Base-by-base conservation (phyloP, 2,113 vertebrate species). In the Sebastes schlegelii region DNA sequence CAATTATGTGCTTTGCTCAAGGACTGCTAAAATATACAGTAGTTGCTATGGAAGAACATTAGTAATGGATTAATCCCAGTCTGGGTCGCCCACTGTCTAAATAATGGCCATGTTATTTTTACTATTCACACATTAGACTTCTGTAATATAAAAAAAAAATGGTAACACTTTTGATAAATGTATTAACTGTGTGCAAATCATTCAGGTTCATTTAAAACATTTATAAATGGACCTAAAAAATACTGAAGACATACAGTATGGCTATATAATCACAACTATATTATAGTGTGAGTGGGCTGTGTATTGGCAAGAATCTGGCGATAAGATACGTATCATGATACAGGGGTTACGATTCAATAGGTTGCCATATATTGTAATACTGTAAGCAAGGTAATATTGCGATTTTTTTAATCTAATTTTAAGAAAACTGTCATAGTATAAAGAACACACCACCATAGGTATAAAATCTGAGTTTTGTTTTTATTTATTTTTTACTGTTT, bases 1-100 rank as follows among this genome's bases (percentile, higher is more conserved):
- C 89, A 80, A 82, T 84, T 79, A 87, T 80, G 65, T 76, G 71
- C 82, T 87, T 79, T 46, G 7, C 61, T 75, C 23, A 62, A 79
- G 71, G 69, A 67, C 64, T 19, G 55, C 48, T 87, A 10, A 79
- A 87, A 79, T 49, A 84, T 73, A 81, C 42, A 77, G 83, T 9
- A 48, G 80, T 73, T 69, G 16, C 74, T 64, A 69, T 75, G 74
- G 46, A 86, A 73, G 16, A 86, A 85, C 70, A 68, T 84, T 40
- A 74, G 57, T 60, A 46, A 87, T 67, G 23, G 7, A 66, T 74
- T 62, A 73, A 77, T 75, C 7, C 52, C 51, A 3, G 49, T 54
- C 43, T 54, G 0, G 3, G 10, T 54, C 23, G n/a, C n/a, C 74
- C 61, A 43, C 21, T 54, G 42, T 52, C 16, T 46, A 62, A 77